phyloP scores from a whole-genome alignment of 2,888 invertebrate species.

The Drosophila emarginata region DNA sequence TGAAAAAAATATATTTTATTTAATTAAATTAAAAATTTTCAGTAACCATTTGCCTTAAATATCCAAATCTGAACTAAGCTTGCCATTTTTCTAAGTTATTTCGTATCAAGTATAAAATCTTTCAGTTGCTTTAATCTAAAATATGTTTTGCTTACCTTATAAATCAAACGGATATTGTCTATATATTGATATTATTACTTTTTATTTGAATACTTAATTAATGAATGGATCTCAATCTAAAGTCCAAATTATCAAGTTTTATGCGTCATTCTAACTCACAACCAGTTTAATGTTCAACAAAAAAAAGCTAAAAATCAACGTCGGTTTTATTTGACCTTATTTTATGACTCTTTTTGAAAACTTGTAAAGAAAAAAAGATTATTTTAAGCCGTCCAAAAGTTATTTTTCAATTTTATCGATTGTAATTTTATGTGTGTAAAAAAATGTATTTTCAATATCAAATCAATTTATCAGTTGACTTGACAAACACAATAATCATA shows the following conservation, averaged over 20 bases:
- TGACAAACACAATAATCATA: slow-evolving; percentile 69
- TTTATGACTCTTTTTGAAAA: not conserved
- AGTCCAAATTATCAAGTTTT: not conserved
- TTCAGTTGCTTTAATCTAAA: not conserved
- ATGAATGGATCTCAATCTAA: slow-evolving; percentile 2
- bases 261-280: slow-evolving; percentile 2
- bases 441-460: slow-evolving; percentile 77
- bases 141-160: not conserved
- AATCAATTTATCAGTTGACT: slow-evolving; percentile 77
- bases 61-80: not conserved
- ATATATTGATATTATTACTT: not conserved
- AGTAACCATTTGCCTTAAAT: too few species aligned
- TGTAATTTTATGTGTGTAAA: not conserved
- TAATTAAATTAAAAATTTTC: too few species aligned
- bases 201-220: not conserved
- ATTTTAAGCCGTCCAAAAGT: slow-evolving; percentile 1
- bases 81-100: not conserved
- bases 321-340: not conserved
- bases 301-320: not conserved
- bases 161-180: not conserved
- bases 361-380: slow-evolving; percentile 1
- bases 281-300: not conserved
- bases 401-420: slow-evolving; percentile 11
- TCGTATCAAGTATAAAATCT: not conserved
- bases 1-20: not conserved